Percentiles rank a stretch among this genome's conserved stretches.
Evolutionary conservation across 2,888 invertebrate genomes (phyloP).

Genomic region (Diploptera punctata): DNA sequence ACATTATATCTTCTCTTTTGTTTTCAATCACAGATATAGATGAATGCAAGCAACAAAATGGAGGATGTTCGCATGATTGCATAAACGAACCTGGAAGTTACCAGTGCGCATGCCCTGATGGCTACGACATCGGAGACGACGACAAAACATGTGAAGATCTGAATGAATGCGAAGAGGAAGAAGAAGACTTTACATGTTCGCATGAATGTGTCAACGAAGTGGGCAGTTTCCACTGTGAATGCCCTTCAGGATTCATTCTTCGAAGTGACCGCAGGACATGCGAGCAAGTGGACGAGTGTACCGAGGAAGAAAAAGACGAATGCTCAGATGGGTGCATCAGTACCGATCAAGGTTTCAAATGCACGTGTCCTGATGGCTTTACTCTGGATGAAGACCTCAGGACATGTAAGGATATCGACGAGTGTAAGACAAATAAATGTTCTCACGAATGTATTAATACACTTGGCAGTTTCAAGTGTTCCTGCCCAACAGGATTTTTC

Average conservation of each 20-base stretch:
- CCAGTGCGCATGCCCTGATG: constrained; percentile 59
- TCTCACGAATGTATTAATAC: constrained; percentile 57
- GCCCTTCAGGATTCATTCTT: constrained; percentile 46
- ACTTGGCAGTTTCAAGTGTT: constrained; percentile 59
- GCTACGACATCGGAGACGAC: constrained; percentile 51
- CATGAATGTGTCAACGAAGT: constrained; percentile 56
- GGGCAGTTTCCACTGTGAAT: constrained; percentile 47
- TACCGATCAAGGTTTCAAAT: constrained; percentile 55
- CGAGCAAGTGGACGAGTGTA: constrained; percentile 56
- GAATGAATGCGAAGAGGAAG: constrained; percentile 42
- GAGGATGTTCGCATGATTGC: constrained; percentile 52
- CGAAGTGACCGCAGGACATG: constrained; percentile 51
- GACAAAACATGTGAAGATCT: constrained; percentile 49
- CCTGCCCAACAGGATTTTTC: constrained; percentile 56
- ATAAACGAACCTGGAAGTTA: constrained; percentile 56
- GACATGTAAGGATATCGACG: constrained; percentile 48
- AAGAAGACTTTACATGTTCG: constrained; percentile 53
- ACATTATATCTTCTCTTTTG: not conserved
- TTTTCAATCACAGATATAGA: constrained; percentile 49
- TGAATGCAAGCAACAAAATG: constrained; percentile 48
- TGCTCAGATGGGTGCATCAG: constrained; percentile 50
- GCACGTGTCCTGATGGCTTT: constrained; percentile 57
- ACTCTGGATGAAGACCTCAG: constrained; percentile 51
- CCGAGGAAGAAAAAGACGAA: constrained; percentile 49
- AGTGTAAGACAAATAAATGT: constrained; percentile 50